These are phyloP conservation scores for Pissodes strobi DNA, from an alignment of 1,140 invertebrate genomes.

Conservation along the genomic window DNA sequence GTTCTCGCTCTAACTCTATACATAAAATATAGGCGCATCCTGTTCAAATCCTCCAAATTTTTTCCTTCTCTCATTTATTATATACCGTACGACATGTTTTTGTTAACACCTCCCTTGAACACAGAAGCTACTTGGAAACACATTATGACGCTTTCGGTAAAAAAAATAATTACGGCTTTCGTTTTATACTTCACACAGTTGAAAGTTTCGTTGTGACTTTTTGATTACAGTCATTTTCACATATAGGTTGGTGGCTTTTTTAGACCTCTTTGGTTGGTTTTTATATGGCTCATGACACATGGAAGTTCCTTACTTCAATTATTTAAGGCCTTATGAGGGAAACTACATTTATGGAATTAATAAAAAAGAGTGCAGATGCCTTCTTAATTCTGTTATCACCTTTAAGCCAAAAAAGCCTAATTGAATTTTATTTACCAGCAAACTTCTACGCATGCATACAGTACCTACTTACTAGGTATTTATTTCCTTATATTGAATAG, in stretches of 20 bases:
- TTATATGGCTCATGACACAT: too few species aligned
- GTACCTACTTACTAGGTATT: too few species aligned
- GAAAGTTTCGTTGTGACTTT: constrained; percentile 15
- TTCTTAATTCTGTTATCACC: too few species aligned
- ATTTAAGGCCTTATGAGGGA: too few species aligned
- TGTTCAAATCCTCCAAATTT: constrained; percentile 13
- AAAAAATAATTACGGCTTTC: constrained; percentile 18
- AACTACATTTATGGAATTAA: too few species aligned
- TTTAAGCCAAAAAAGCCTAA: too few species aligned
- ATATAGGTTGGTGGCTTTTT: not conserved
- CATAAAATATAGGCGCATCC: constrained; percentile 14
- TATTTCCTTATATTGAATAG: too few species aligned
- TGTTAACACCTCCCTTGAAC: constrained; percentile 18
- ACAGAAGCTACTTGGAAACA: constrained; percentile 13
- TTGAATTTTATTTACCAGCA: too few species aligned
- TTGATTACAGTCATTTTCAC: constrained; percentile 26
- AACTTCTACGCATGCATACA: too few species aligned
- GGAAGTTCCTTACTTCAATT: too few species aligned
- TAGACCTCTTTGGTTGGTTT: too few species aligned
- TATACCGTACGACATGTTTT: constrained; percentile 16
- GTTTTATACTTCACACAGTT: constrained; percentile 2
- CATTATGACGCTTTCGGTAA: constrained; percentile 9
- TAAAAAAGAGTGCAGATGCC: too few species aligned
- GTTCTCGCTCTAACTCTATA: not conserved
- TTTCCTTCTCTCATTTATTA: constrained; percentile 20